Percentiles rank a stretch among this genome's conserved stretches.
Evolutionary conservation across 2,113 vertebrate genomes (phyloP).

Genomic region (Ciconia boyciana): DNA sequence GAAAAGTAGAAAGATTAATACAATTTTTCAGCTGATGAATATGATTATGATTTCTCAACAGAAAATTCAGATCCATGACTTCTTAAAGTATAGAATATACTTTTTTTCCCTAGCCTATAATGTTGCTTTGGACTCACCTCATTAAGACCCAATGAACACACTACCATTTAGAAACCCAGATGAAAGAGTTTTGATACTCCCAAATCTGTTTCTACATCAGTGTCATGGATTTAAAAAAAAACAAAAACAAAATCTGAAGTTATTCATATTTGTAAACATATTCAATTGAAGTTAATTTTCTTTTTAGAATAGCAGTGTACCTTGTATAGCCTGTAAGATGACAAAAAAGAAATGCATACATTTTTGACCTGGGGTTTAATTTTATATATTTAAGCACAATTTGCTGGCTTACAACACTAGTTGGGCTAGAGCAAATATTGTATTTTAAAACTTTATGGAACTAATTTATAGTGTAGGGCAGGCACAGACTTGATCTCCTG

Average conservation of each 20-base stretch:
- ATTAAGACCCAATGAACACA: neutral
- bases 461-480: constrained; percentile 71
- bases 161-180: neutral
- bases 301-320: neutral
- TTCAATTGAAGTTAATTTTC: neutral
- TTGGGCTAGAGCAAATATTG: constrained; percentile 50
- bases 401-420: constrained; percentile 14
- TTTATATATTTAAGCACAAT: constrained; percentile 52
- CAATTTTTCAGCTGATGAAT: neutral
- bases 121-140: neutral
- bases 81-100: neutral
- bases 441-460: constrained; percentile 72
- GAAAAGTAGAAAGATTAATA: neutral
- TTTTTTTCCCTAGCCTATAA: neutral
- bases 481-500: constrained; percentile 70
- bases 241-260: neutral
- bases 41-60: neutral
- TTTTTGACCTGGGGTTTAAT: constrained; percentile 49
- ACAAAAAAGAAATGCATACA: neutral
- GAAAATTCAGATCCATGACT: neutral
- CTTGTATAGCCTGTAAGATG: neutral
- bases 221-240: neutral
- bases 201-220: neutral
- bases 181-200: neutral
- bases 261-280: neutral